phyloP scores from a whole-genome alignment of 2,797 vertebrate genomes.

The Gymnocypris eckloni region DNA sequence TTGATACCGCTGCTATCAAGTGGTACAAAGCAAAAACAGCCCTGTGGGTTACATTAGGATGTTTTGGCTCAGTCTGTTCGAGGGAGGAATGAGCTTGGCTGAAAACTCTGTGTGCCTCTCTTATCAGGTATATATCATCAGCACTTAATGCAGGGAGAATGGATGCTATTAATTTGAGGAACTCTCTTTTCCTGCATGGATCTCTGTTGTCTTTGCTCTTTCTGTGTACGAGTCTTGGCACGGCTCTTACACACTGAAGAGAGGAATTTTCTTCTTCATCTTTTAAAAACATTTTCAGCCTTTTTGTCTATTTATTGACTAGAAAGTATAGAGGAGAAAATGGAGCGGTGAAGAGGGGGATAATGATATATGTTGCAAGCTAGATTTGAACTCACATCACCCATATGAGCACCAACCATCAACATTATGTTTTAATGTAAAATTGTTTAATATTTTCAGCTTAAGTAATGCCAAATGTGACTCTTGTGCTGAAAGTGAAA shows the following conservation, averaged over 20 bases:
- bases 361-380: not conserved
- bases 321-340: not conserved
- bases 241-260: not conserved
- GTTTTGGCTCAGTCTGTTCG: constrained; percentile 31
- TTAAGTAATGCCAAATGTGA: not conserved
- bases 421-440: not conserved
- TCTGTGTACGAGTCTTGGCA: constrained; percentile 22
- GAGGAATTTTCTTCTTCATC: not conserved
- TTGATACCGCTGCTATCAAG: constrained; percentile 9
- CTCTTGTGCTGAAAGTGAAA: not conserved
- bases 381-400: not conserved
- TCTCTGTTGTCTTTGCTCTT: constrained; percentile 20
- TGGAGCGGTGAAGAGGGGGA: not conserved
- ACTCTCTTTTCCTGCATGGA: constrained; percentile 42
- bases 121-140: constrained; percentile 66
- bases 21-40: constrained; percentile 9
- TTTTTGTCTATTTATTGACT: not conserved
- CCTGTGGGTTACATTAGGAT: constrained; percentile 22
- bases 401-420: not conserved
- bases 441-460: not conserved
- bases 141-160: constrained; percentile 67
- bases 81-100: constrained; percentile 33
- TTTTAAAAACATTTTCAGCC: not conserved
- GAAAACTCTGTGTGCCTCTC: constrained; percentile 21
- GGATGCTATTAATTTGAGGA: constrained; percentile 73